Base-by-base conservation (phyloP, 2,797 vertebrate species). In the Spea hammondii region DNA sequence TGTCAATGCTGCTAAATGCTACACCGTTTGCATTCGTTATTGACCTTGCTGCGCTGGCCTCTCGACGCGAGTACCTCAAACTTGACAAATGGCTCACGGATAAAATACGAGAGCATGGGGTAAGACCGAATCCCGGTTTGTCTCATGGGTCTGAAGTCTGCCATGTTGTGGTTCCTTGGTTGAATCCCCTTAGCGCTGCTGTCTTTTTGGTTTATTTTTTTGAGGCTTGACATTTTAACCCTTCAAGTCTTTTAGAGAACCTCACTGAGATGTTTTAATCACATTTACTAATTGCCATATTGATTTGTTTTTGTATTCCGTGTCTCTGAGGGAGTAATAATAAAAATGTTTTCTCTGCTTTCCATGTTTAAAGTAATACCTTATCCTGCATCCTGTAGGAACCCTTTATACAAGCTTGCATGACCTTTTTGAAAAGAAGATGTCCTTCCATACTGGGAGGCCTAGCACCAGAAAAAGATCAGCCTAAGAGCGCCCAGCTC, bases 41-140 rank as follows among this genome's bases (percentile, higher is more conserved):
- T 95, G 98, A 99, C 91, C 97, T 99, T 90, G 98, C 98, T 97
- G 98, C 97, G 94, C 98, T 99, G 90, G 98, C 98, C 87, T 99
- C 98, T 89, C 97, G 98, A 91, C 97, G 98, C 88, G 98, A 99
- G 97, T 99, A 99, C 97, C 98, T 99, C 96, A 99, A 99, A 97
- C 95, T 99, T 91, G 97, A 99, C 90, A 99, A 99, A 92, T 99
- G 98, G 98, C 94, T 99, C 87, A 99, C 96, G 87, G 98, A 99
- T 92, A 99, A 99, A 94, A 99, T 99, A 88, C 93, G 97, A 92
- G 98, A 99, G 86, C 97, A 99, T 82, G 97, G 97, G 92, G 98
- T 99, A 93, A 91, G 93, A 85, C 85, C 86, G 79, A 50, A 81
- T 87, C 86, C 79, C 85, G n/a, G 80, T 49, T 86, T 87, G 83